A percentile compares a stretch with the other conserved stretches of the same genome.
phyloP scores from a whole-genome alignment of 2,797 vertebrate species.

The Coccyzus lansbergi region DNA sequence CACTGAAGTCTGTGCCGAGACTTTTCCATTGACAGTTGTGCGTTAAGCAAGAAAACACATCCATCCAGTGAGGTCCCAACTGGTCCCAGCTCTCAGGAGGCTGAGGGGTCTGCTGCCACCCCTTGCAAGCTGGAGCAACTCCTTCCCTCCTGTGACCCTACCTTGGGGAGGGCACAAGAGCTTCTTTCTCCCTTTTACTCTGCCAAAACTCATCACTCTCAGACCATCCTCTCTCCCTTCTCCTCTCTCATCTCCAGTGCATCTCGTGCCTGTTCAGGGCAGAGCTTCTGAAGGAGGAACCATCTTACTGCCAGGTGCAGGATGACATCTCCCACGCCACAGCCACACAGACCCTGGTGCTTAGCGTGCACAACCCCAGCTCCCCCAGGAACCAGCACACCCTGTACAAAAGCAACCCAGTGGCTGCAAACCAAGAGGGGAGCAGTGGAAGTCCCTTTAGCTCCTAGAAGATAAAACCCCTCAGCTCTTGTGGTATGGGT shows the following conservation, averaged over 20 bases:
- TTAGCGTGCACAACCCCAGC: not conserved
- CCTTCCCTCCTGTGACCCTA: not conserved
- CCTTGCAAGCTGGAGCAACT: not conserved
- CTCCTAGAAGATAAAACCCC: not conserved
- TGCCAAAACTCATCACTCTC: not conserved
- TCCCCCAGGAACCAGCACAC: not conserved
- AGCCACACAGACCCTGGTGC: not conserved
- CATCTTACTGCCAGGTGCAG: not conserved
- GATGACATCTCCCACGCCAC: accelerated
- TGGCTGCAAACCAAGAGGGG: not conserved
- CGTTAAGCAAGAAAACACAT: constrained; percentile 33
- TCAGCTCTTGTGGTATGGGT: not conserved
- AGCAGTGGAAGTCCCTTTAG: not conserved
- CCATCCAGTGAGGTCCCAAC: not conserved
- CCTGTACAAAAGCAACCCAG: not conserved
- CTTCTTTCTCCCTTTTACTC: not conserved
- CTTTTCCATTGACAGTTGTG: constrained; percentile 52
- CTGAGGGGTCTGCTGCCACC: not conserved
- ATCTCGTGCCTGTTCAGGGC: not conserved
- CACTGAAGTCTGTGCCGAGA: constrained; percentile 17
- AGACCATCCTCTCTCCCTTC: too few relatives aligned
- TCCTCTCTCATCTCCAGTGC: accelerated
- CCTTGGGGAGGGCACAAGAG: not conserved
- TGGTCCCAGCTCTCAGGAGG: not conserved
- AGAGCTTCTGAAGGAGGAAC: not conserved